These are phyloP conservation scores for Chloroclystis v-ata DNA, from an alignment of 2,888 invertebrate species.

Conservation along the genomic window DNA sequence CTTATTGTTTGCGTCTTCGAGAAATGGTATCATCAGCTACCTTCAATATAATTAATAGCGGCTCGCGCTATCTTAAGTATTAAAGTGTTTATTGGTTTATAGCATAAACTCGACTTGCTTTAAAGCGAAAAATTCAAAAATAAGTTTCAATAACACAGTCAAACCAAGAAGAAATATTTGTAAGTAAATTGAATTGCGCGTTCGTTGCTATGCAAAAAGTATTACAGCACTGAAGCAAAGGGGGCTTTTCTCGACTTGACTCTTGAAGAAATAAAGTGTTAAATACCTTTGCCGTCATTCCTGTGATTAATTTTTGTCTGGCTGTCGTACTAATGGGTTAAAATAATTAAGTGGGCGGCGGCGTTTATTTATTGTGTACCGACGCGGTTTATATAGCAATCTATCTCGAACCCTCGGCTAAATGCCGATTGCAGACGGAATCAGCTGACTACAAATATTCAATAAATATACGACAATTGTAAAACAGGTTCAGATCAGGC, in stretches of 20 bases:
- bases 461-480: constrained; percentile 13
- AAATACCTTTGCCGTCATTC: constrained; percentile 71
- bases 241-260: constrained; percentile 32
- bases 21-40: neutral
- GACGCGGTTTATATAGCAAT: constrained; percentile 49
- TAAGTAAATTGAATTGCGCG: constrained; percentile 12
- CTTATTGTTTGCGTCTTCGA: constrained; percentile 35
- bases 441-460: constrained; percentile 17
- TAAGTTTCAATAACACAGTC: constrained; percentile 2
- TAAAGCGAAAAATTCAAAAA: neutral
- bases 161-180: constrained; percentile 3
- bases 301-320: constrained; percentile 73
- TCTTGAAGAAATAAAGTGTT: constrained; percentile 63
- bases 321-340: constrained; percentile 70
- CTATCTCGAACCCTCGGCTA: constrained; percentile 44
- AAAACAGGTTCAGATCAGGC: no score
- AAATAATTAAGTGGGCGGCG: constrained; percentile 73
- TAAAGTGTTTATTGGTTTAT: no score
- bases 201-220: constrained; percentile 24
- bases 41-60: neutral
- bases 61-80: no score
- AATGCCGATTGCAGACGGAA: constrained; percentile 24
- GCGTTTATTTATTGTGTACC: constrained; percentile 63
- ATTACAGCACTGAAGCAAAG: constrained; percentile 26
- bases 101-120: no score